Base-by-base conservation (phyloP, 2,888 invertebrate species). In the Ectemnius lituratus region DNA sequence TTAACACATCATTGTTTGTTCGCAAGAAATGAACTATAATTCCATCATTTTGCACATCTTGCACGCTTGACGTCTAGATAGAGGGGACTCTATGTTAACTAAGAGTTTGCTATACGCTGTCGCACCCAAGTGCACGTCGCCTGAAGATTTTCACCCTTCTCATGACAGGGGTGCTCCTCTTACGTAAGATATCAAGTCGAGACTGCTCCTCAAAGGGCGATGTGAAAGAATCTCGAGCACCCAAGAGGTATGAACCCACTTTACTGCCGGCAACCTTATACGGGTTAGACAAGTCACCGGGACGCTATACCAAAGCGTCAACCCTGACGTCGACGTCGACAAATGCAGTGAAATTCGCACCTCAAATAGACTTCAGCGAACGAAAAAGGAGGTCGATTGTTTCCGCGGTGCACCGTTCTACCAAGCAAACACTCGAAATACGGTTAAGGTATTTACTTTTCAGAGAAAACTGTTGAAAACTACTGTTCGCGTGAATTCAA, bases 171-270 rank as follows among this genome's bases (percentile, higher is more conserved):
- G 65, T n/a, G 68, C 62, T 64, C 62, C 71, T 75, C 62, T 69
- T 47, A 14, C 52, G 46, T 23, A 37, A 65, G 67, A 65, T 66
- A 67, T 65, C 61, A 49, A 64, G 49, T 71, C 67, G 67, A 75
- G 71, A 37, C 62, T 62, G 4, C 71, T 75, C 49, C 71, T 61
- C 23, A 37, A 37, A 16, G 56, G 6, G 46, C 49, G 65, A 75
- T 66, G 60, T 62, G 68, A 75, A 77, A 77, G 71, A 68, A 77
- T 75, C 71, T 66, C 68, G 45, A 64, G 58, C 52, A 20, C 45
- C 57, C 49, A 57, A 49, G 67, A 11, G 64, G 49, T 75, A 49
- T 60, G 65, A 75, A 75, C 62, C 72, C 76, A 72, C 68, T 72
- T 76, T 47, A 60, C 52, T 49, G 45, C 16, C 61, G 63, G 62